Evolutionary conservation across 1,140 invertebrate species (phyloP).

Genomic region (Kradibia gibbosae): DNA sequence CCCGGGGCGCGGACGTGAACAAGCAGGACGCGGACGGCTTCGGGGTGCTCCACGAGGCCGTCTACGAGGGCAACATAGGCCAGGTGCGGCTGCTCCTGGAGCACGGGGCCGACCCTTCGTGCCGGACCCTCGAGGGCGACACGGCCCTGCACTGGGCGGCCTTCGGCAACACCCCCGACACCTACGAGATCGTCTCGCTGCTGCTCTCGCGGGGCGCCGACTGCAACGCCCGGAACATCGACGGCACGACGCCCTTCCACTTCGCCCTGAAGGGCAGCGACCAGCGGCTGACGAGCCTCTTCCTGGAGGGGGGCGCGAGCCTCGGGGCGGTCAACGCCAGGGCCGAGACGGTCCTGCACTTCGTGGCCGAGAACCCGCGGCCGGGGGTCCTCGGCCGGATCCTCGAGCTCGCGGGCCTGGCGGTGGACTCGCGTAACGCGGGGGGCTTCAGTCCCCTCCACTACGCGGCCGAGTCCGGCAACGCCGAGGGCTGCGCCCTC

Average conservation of each 20-base stretch:
- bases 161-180: neutral
- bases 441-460: neutral
- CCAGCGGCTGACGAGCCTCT: neutral
- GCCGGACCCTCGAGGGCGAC: neutral
- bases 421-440: neutral
- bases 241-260: neutral
- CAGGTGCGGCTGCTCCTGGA: neutral
- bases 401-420: neutral
- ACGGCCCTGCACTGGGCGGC: neutral
- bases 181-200: neutral
- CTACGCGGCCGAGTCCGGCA: neutral
- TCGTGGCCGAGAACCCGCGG: neutral
- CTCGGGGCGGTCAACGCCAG: neutral
- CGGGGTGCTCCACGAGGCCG: neutral
- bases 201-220: neutral
- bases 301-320: neutral
- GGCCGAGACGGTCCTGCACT: neutral
- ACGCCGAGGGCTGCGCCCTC: neutral
- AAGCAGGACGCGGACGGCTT: constrained; percentile 16
- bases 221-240: neutral
- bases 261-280: neutral
- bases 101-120: neutral
- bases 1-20: constrained; percentile 5
- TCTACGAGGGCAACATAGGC: constrained; percentile 3
- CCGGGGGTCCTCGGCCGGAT: neutral